Conservation (phyloP, 2,113 vertebrate genomes). For the Jaculus jaculus region DNA sequence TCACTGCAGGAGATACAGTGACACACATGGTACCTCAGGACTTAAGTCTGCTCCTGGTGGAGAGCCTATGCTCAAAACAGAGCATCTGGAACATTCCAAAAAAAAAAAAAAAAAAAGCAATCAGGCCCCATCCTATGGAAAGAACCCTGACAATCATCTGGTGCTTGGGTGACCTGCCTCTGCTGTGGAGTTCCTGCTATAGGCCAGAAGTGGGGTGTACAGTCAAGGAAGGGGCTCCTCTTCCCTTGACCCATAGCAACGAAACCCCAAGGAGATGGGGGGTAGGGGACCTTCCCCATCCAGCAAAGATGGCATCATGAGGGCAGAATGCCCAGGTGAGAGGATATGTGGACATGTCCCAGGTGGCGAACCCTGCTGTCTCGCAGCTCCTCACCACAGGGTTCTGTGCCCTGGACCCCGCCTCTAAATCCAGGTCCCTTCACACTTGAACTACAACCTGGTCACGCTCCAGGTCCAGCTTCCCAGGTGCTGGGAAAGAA, state of each 20-base stretch:
- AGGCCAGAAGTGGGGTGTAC: not conserved
- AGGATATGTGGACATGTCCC: no score
- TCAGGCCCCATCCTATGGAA: not conserved
- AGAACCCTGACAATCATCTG: not conserved
- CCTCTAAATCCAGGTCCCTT: not conserved
- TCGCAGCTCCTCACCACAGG: not conserved
- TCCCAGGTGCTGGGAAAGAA: not conserved
- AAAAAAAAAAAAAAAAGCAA: not conserved
- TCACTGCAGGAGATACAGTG: not conserved
- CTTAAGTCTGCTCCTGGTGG: not conserved
- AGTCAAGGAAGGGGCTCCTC: not conserved
- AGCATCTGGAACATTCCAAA: not conserved
- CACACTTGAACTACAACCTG: not conserved
- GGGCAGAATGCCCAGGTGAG: not conserved
- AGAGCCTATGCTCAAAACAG: not conserved
- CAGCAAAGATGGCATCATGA: no score
- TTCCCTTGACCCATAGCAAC: no score
- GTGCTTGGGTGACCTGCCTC: not conserved
- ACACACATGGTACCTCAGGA: fast-evolving
- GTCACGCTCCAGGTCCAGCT: not conserved
- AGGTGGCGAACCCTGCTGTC: not conserved
- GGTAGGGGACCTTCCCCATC: no score
- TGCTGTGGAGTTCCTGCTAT: not conserved
- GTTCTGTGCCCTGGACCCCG: not conserved
- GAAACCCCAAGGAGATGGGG: fast-evolving